phyloP scores from a whole-genome alignment of 2,113 vertebrate genomes.

The Stigmatopora nigra region DNA sequence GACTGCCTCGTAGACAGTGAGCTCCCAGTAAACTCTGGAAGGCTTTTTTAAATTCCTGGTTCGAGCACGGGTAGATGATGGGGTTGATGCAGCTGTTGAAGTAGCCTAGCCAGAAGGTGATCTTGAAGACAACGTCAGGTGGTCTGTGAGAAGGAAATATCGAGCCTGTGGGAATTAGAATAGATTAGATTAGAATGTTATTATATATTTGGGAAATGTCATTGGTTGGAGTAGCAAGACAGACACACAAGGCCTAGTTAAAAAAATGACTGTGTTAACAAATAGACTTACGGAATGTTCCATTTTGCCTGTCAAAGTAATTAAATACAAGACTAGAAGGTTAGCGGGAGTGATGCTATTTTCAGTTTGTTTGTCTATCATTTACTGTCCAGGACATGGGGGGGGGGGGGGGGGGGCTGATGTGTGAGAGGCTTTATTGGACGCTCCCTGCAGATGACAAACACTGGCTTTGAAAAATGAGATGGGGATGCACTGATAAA shows the following conservation, averaged over 20 bases:
- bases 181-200: too few species aligned
- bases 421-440: conserved; percentile 46
- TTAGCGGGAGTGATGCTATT: neutral
- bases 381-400: conserved; percentile 11
- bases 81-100: conserved; percentile 99
- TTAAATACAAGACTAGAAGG: neutral
- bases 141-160: conserved; percentile 88
- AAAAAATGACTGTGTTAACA: neutral
- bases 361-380: conserved; percentile 7
- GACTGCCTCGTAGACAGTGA: conserved; percentile 71
- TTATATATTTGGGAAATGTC: too few species aligned
- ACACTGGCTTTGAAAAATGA: conserved; percentile 32
- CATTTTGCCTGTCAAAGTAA: conserved; percentile 7
- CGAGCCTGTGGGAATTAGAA: conserved; percentile 71
- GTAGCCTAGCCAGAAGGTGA: conserved; percentile 97
- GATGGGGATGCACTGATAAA: conserved; percentile 19
- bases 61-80: conserved; percentile 95
- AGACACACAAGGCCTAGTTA: too few species aligned
- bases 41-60: conserved; percentile 93
- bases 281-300: neutral
- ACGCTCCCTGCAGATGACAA: conserved; percentile 20
- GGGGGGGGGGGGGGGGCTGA: conserved; percentile 25
- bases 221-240: too few species aligned
- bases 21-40: conserved; percentile 86
- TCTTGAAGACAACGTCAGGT: conserved; percentile 93